Base-by-base conservation (phyloP, 1,140 invertebrate species). In the Archivesica marissinica region DNA sequence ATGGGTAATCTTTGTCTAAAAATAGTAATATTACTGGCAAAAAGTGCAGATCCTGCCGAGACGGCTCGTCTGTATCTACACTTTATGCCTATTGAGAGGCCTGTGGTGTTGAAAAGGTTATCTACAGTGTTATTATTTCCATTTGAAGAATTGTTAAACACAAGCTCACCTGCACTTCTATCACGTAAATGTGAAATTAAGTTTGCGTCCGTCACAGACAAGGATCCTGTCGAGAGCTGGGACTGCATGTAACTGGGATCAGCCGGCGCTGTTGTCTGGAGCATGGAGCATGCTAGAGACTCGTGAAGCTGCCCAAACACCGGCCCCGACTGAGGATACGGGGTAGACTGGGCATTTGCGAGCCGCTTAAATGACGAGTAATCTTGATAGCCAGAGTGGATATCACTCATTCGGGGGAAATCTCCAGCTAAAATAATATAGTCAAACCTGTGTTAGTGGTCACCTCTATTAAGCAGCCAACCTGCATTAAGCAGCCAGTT, bases 281-380 rank as follows among this genome's bases (percentile, higher is more conserved):
- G 20, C 23, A 72, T 47, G 2, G 44, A 33, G 0, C 44, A 9
- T 50, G 25, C 41, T 2, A 6, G 11, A 2, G 15, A 44, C 30
- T 33, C 44, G 17, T 13, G 15, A 1, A 72, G 33, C 17, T 33
- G 33, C 11, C 35, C 41, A 56, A 76, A 76, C 33, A 39, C 17
- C 15, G 30, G 47, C 39, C 20, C 74, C 15, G 0, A 13, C 25
- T 52, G n/a, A 7, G 28, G 41, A 68, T 56, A 68, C 15, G 77
- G 77, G 6, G 77, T 80, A 2, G 77, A 80, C 30, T 80, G 77
- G n/a, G 77, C 77, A n/a, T 44, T 39, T 0, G 77, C 30, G 33
- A 30, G 77, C 2, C 59, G 59, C 30, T 28, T 38, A 35, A 66
- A 80, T 52, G 39, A 6, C 6, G 68, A 47, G 28, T 44, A 33